Evolutionary conservation across 2,888 invertebrate genomes (phyloP).

Genomic region (Netelia melanura): DNA sequence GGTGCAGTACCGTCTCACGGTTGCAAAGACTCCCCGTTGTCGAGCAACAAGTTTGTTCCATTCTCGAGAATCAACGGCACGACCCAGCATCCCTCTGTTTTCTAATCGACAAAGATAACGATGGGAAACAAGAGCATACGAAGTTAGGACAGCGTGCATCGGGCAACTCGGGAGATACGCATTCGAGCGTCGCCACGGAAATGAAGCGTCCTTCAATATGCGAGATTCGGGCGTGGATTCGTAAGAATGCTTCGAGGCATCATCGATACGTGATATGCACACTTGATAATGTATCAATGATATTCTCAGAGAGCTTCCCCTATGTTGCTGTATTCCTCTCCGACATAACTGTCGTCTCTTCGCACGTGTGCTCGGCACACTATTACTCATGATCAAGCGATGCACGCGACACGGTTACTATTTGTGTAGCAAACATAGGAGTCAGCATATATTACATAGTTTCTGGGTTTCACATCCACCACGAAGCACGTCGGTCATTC

Average conservation of each 20-base stretch:
- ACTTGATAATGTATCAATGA: slow-evolving; percentile 11
- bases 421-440: not conserved
- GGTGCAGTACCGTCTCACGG: not conserved
- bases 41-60: not conserved
- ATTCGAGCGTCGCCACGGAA: not conserved
- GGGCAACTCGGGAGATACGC: not conserved
- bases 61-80: not conserved
- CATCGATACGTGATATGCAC: not conserved
- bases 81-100: not conserved
- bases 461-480: not conserved
- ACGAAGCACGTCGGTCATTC: not conserved
- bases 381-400: slow-evolving; percentile 35
- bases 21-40: not conserved
- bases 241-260: slow-evolving; percentile 13
- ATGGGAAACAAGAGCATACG: not conserved
- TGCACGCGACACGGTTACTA: slow-evolving; percentile 2
- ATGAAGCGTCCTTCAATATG: not conserved
- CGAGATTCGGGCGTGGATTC: not conserved
- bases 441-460: not conserved
- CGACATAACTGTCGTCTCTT: slow-evolving; percentile 16
- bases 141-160: not conserved
- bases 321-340: not conserved
- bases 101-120: slow-evolving; percentile 3
- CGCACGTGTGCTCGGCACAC: not conserved
- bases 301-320: slow-evolving; percentile 6